Conservation (phyloP, 1,140 invertebrate species). For the Neodiprion lecontei region DNA sequence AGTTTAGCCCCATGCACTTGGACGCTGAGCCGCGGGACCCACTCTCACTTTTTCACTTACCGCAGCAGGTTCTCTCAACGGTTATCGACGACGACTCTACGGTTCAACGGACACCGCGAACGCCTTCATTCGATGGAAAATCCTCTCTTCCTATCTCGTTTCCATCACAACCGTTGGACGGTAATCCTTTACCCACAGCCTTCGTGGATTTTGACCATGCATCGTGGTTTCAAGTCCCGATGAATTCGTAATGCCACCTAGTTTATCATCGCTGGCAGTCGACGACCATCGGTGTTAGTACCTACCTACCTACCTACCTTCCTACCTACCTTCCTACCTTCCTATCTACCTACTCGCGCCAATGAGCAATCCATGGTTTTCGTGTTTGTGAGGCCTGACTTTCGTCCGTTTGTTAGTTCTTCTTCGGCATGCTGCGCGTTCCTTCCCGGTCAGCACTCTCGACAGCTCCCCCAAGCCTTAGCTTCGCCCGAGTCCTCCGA, state of each 20-base stretch:
- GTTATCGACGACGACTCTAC: background rate
- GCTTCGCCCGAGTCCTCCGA: too few relatives aligned
- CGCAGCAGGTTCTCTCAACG: background rate
- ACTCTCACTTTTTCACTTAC: background rate
- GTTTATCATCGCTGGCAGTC: background rate
- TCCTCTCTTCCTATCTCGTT: background rate
- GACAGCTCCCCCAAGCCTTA: too few relatives aligned
- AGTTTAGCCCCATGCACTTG: background rate
- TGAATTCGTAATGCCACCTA: background rate
- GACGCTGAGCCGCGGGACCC: background rate
- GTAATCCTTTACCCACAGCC: too few relatives aligned
- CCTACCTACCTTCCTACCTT: background rate
- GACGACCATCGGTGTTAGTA: background rate
- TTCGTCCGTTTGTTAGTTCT: background rate
- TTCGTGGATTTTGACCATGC: background rate
- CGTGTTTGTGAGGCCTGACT: background rate
- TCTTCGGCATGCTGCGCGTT: background rate
- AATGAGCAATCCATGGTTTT: background rate
- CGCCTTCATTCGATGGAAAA: background rate
- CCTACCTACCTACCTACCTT: background rate
- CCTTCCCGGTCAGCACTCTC: background rate
- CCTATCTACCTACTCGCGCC: background rate
- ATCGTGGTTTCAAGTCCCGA: background rate
- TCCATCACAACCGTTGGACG: background rate
- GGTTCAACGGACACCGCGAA: background rate